A percentile compares a stretch with the other conserved stretches of the same genome.
phyloP scores from a whole-genome alignment of 2,113 vertebrate species.

The Lynx canadensis region DNA sequence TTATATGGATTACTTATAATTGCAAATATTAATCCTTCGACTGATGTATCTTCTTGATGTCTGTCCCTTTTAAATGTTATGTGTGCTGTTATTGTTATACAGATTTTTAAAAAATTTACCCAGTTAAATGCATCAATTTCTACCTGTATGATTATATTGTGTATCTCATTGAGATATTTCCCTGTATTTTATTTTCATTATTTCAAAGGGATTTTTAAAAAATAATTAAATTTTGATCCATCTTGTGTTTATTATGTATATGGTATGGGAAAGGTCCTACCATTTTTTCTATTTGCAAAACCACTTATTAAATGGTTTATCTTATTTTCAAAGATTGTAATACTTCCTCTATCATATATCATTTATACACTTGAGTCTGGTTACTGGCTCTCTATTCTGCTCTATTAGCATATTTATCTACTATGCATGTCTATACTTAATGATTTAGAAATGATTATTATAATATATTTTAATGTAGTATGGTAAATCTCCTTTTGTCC shows the following conservation, averaged over 20 bases:
- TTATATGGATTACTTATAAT: background rate
- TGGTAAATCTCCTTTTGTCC: background rate
- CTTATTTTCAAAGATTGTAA: background rate
- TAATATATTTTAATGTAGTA: background rate
- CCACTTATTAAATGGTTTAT: background rate
- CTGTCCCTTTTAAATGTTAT: background rate
- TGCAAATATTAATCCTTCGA: background rate
- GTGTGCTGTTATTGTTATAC: background rate
- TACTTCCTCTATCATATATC: background rate
- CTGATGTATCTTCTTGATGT: background rate
- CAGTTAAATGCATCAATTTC: background rate
- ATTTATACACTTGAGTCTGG: background rate
- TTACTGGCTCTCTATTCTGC: background rate
- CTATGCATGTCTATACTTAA: background rate
- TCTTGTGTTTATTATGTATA: background rate
- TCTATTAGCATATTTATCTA: background rate
- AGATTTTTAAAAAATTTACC: background rate
- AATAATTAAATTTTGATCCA: background rate
- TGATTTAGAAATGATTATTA: background rate
- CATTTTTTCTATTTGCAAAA: background rate
- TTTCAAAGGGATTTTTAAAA: background rate
- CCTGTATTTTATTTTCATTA: background rate
- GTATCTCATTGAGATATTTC: background rate
- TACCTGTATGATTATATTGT: background rate
- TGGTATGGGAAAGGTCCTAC: background rate